phyloP scores from a whole-genome alignment of 2,888 invertebrate species.

The Eupithecia pulchellata region DNA sequence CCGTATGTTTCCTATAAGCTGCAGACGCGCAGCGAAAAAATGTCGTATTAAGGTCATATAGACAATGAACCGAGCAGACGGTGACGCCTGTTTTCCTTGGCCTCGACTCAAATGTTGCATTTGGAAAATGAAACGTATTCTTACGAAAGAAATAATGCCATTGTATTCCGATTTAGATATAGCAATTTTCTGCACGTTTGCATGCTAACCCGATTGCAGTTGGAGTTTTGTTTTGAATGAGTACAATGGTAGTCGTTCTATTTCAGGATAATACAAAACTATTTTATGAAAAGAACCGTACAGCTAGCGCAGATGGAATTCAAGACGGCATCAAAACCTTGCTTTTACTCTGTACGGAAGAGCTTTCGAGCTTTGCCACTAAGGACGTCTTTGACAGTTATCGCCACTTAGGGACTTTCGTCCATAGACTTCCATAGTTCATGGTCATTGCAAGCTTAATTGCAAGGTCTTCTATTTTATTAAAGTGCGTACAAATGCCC shows the following conservation, averaged over 20 bases:
- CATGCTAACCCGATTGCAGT: conserved; percentile 25
- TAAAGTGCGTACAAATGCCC: too few species aligned
- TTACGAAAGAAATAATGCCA: conserved; percentile 44
- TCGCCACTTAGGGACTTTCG: background rate
- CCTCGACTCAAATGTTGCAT: conserved; percentile 66
- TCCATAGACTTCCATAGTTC: too few species aligned
- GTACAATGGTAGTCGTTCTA: background rate
- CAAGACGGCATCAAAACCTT: background rate
- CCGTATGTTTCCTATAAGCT: conserved; percentile 51
- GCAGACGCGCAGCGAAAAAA: conserved; percentile 66
- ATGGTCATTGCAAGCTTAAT: too few species aligned
- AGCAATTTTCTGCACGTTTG: conserved; percentile 28
- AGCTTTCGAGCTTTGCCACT: background rate
- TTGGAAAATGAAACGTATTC: conserved; percentile 62
- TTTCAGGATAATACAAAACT: conserved; percentile 5
- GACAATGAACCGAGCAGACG: conserved; percentile 64
- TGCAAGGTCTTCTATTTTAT: too few species aligned
- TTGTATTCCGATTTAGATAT: conserved; percentile 35
- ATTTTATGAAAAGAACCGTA: conserved; percentile 13
- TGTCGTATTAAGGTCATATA: conserved; percentile 69
- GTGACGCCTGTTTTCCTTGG: conserved; percentile 68
- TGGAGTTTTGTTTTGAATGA: conserved; percentile 16
- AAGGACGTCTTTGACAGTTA: background rate
- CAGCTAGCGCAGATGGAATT: background rate
- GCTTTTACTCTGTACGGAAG: background rate